A percentile compares a stretch with the other conserved stretches of the same genome.
These are phyloP conservation scores for Phallusia fumigata DNA, from an alignment of 23 tunicate genomes.

Conservation along the genomic window DNA sequence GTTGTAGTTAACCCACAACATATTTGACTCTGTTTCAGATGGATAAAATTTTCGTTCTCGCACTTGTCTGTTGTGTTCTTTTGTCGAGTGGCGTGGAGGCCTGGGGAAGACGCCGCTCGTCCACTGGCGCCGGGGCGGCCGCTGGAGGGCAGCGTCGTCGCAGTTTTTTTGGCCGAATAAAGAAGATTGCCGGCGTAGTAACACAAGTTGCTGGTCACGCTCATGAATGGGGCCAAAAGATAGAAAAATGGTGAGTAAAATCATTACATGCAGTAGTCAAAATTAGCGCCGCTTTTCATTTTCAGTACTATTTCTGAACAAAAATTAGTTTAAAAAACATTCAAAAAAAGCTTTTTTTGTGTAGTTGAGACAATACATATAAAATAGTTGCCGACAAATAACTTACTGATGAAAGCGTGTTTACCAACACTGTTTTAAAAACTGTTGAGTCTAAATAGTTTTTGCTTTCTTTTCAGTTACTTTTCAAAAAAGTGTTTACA, in stretches of 20 bases:
- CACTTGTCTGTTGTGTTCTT: not conserved
- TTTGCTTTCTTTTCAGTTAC: no score
- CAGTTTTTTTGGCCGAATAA: not conserved
- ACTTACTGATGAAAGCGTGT: not conserved
- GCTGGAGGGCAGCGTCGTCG: not conserved
- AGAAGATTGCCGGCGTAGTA: not conserved
- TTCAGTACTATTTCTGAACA: no score
- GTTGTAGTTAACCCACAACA: no score
- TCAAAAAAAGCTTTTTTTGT: no score
- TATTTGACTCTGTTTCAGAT: not conserved
- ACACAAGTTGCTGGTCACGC: not conserved
- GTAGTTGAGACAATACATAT: no score
- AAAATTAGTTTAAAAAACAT: no score
- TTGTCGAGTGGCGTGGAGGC: not conserved
- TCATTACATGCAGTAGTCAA: no score
- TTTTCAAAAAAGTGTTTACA: no score
- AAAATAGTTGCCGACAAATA: not conserved
- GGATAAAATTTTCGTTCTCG: not conserved
- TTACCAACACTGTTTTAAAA: no score
- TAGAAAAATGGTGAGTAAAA: not conserved
- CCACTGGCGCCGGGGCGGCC: not conserved
- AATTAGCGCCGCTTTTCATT: no score
- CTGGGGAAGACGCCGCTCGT: not conserved
- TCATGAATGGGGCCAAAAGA: not conserved
- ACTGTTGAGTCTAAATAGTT: no score